Evolutionary conservation across 53 echinoderm and acorn worm species (phyloP).

Genomic region (Echinometra lucunter): DNA sequence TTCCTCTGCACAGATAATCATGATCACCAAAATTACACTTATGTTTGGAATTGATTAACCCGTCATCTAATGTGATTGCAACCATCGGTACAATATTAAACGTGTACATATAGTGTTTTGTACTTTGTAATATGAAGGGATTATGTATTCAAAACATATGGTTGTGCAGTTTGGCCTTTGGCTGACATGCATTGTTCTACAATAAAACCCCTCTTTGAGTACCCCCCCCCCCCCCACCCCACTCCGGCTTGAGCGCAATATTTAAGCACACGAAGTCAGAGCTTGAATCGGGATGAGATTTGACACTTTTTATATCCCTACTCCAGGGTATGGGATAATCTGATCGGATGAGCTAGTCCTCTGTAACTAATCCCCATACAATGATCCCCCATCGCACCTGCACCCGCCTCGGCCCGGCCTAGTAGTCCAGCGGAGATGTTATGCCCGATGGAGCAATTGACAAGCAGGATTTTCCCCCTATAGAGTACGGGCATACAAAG

Average conservation of each 20-base stretch:
- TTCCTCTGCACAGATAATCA: too few relatives aligned
- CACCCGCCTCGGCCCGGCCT: neutral
- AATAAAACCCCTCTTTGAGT: too few relatives aligned
- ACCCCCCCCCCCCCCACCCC: neutral
- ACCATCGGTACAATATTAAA: too few relatives aligned
- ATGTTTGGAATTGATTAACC: too few relatives aligned
- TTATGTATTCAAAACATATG: too few relatives aligned
- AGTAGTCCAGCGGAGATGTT: neutral
- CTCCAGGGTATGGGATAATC: slow-evolving; percentile 53
- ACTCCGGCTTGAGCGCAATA: neutral
- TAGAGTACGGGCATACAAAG: neutral
- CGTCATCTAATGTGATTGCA: too few relatives aligned
- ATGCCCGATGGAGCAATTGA: neutral
- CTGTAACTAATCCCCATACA: slow-evolving; percentile 58
- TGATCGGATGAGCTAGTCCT: slow-evolving; percentile 58
- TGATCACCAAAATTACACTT: too few relatives aligned
- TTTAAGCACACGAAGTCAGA: neutral
- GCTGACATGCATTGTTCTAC: too few relatives aligned
- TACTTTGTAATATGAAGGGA: too few relatives aligned
- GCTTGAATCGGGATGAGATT: neutral
- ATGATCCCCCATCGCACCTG: slow-evolving; percentile 36
- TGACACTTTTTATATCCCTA: slow-evolving; percentile 22
- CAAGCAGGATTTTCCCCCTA: neutral
- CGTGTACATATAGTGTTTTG: too few relatives aligned
- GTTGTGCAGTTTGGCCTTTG: too few relatives aligned